These are phyloP conservation scores for Miichthys miiuy DNA, from an alignment of 2,797 vertebrate genomes.

Conservation along the genomic window DNA sequence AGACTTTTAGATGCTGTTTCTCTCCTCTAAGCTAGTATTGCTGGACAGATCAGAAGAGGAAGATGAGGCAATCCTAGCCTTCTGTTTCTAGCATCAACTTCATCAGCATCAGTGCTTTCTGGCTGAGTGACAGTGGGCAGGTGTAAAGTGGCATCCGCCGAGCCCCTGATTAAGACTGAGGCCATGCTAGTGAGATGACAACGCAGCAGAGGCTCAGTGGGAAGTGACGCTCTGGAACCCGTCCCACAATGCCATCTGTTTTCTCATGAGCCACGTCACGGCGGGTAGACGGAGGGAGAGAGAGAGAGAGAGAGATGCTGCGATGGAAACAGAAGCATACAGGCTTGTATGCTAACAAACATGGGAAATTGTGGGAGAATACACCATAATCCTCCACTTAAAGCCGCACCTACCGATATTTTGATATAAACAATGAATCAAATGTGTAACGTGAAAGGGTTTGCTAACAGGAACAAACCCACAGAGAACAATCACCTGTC, in stretches of 20 bases:
- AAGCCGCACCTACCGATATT: not conserved
- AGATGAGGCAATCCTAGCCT: slow-evolving; percentile 13
- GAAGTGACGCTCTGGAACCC: slow-evolving; percentile 56
- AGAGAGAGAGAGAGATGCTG: too few relatives aligned
- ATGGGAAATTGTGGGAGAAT: not conserved
- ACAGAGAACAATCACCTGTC: not conserved
- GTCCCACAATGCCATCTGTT: slow-evolving; percentile 79
- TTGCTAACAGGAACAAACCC: not conserved
- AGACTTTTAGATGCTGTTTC: slow-evolving; percentile 12
- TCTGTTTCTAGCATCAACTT: slow-evolving; percentile 37
- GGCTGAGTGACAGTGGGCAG: slow-evolving; percentile 58
- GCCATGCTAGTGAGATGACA: slow-evolving; percentile 61
- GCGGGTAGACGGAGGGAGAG: slow-evolving; percentile 15
- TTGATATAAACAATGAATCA: not conserved
- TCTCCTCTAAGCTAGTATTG: slow-evolving; percentile 1
- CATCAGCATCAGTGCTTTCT: slow-evolving; percentile 39
- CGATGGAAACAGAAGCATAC: slow-evolving; percentile 9
- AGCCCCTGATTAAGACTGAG: slow-evolving; percentile 69
- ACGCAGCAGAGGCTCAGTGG: slow-evolving; percentile 29
- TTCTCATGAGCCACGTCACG: slow-evolving; percentile 48
- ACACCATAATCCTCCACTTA: not conserved
- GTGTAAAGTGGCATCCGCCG: slow-evolving; percentile 59
- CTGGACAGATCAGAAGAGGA: not conserved
- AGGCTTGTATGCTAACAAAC: not conserved
- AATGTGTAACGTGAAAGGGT: not conserved